Conservation (phyloP, 2,888 invertebrate genomes). For the Eupithecia pulchellata region DNA sequence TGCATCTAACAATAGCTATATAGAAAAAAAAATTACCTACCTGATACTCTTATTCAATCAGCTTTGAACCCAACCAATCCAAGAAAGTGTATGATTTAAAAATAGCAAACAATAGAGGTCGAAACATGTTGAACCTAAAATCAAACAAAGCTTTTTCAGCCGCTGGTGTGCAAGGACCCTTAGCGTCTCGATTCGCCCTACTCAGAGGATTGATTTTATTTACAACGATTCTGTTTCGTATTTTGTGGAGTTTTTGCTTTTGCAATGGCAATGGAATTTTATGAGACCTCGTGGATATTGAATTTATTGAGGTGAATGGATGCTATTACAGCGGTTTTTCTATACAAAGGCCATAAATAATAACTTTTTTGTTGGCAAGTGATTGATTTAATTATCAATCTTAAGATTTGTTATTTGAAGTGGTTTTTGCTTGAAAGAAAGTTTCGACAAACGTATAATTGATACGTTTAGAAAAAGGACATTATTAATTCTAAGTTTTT, state of each 20-base stretch:
- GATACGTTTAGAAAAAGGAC: background rate
- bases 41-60: background rate
- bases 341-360: background rate
- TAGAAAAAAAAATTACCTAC: too few relatives aligned
- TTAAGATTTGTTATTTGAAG: background rate
- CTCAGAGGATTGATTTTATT: constrained; percentile 49
- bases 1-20: too few relatives aligned
- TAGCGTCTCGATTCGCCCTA: constrained; percentile 24
- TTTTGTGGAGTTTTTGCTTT: constrained; percentile 24
- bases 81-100: background rate
- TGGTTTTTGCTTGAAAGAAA: background rate
- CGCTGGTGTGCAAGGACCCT: constrained; percentile 1
- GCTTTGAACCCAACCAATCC: background rate
- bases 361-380: background rate
- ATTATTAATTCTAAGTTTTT: background rate
- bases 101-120: background rate
- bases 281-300: constrained; percentile 15
- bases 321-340: background rate
- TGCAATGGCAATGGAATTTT: constrained; percentile 24
- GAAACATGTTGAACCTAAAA: background rate
- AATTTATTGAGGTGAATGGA: constrained; percentile 7
- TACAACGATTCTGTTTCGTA: constrained; percentile 38
- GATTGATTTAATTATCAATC: background rate
- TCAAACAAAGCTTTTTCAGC: background rate
- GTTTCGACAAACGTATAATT: background rate